Evolutionary conservation across 2,113 vertebrate genomes (phyloP).

Genomic region (Onychorhynchus coronatus): DNA sequence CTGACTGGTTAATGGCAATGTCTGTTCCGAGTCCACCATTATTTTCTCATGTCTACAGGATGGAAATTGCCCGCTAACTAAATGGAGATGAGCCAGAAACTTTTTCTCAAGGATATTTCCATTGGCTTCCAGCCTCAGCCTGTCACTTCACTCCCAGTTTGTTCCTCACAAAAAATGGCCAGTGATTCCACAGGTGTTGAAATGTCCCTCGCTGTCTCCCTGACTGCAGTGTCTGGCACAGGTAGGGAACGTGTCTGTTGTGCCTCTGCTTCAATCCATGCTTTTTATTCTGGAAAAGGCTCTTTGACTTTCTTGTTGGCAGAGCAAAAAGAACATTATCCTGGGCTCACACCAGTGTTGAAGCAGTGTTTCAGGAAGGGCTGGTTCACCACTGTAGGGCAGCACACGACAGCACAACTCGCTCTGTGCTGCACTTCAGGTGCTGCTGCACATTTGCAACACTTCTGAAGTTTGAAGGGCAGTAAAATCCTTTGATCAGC

Average conservation of each 20-base stretch:
- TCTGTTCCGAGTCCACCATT: background rate
- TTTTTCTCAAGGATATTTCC: conserved; percentile 37
- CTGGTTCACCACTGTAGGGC: background rate
- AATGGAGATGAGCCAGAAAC: background rate
- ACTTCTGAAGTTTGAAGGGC: background rate
- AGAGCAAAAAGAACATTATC: background rate
- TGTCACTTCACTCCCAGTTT: background rate
- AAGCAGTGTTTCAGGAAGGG: background rate
- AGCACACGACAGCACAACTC: background rate
- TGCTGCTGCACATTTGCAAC: accelerated
- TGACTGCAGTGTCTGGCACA: background rate
- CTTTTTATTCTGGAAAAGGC: background rate
- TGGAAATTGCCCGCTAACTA: conserved; percentile 3
- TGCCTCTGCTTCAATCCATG: background rate
- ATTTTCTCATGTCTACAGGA: background rate
- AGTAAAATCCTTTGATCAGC: background rate
- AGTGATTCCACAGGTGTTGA: background rate
- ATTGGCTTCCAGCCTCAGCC: background rate
- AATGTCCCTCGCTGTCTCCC: background rate
- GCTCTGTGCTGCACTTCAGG: background rate
- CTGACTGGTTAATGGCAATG: background rate
- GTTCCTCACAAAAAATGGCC: background rate
- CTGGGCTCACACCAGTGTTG: background rate
- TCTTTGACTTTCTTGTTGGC: background rate
- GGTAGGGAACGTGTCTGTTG: background rate